A percentile compares a stretch with the other conserved stretches of the same genome.
Conservation (phyloP, 2,888 invertebrate species). For the Dryadula phaetusa region DNA sequence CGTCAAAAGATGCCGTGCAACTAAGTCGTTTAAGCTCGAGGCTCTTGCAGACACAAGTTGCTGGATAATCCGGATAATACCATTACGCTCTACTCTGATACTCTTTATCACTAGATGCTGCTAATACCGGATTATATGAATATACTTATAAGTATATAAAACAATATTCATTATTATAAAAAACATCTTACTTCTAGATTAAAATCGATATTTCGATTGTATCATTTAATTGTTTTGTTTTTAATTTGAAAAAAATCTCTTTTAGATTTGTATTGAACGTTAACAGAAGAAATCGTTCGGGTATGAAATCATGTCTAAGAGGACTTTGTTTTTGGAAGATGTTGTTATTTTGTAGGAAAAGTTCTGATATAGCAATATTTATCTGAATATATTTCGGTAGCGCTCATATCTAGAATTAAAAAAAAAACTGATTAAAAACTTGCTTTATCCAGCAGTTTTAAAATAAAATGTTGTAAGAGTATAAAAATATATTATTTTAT, state of each 20-base stretch:
- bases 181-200: background rate
- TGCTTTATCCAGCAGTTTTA: too few species aligned
- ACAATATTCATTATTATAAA: background rate
- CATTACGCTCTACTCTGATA: conserved; percentile 56
- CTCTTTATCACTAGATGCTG: conserved; percentile 40
- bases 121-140: conserved; percentile 24
- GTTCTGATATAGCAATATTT: too few species aligned
- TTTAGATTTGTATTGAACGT: background rate
- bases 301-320: too few species aligned
- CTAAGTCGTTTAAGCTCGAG: conserved; percentile 39
- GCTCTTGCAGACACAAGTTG: conserved; percentile 55
- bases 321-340: too few species aligned
- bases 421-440: too few species aligned
- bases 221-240: background rate
- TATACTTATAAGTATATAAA: conserved; percentile 11
- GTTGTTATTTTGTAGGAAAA: too few species aligned
- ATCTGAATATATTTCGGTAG: too few species aligned
- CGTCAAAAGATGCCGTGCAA: conserved; percentile 24
- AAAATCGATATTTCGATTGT: background rate
- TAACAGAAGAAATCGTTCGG: too few species aligned
- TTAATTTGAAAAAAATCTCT: too few species aligned
- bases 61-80: conserved; percentile 73
- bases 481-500: too few species aligned
- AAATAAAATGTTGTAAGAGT: too few species aligned
- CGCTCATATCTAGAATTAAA: too few species aligned